Evolutionary conservation across 1,140 invertebrate species (phyloP).

Genomic region (Zaprionus lachaisei): DNA sequence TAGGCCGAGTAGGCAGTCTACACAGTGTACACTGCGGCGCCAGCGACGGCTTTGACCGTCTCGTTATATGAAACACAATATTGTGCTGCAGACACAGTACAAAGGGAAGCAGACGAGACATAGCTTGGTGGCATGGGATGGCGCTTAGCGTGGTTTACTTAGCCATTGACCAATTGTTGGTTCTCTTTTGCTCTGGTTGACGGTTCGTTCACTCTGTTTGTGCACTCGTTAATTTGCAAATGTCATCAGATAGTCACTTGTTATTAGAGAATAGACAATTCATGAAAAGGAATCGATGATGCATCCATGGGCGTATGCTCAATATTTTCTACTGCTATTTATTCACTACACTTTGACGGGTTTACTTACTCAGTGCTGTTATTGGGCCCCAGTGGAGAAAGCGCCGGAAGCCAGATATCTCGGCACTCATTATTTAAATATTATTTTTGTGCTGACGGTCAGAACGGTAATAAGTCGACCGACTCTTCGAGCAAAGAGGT

Average conservation of each 20-base stretch:
- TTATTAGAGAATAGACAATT: slow-evolving; percentile 7
- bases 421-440: slow-evolving; percentile 55
- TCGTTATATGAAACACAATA: slow-evolving; percentile 58
- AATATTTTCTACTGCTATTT: too few species aligned
- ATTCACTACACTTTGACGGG: background rate
- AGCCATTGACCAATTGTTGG: slow-evolving; percentile 37
- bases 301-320: slow-evolving; percentile 12
- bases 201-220: slow-evolving; percentile 38
- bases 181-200: slow-evolving; percentile 18
- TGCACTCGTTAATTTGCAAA: slow-evolving; percentile 37
- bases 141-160: slow-evolving; percentile 29
- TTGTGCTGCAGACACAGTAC: slow-evolving; percentile 40
- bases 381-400: slow-evolving; percentile 92
- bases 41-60: slow-evolving; percentile 18
- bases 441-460: slow-evolving; percentile 35
- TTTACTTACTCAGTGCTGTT: slow-evolving; percentile 89
- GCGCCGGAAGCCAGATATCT: slow-evolving; percentile 85
- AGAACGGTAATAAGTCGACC: slow-evolving; percentile 47
- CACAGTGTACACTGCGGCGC: slow-evolving; percentile 15
- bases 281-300: slow-evolving; percentile 13
- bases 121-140: slow-evolving; percentile 23
- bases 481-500: slow-evolving; percentile 29
- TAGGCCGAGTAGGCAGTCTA: slow-evolving; percentile 10
- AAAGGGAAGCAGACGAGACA: background rate
- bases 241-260: slow-evolving; percentile 25